Conservation (phyloP, 2,888 invertebrate species). For the Pristionchus entomophagus region DNA sequence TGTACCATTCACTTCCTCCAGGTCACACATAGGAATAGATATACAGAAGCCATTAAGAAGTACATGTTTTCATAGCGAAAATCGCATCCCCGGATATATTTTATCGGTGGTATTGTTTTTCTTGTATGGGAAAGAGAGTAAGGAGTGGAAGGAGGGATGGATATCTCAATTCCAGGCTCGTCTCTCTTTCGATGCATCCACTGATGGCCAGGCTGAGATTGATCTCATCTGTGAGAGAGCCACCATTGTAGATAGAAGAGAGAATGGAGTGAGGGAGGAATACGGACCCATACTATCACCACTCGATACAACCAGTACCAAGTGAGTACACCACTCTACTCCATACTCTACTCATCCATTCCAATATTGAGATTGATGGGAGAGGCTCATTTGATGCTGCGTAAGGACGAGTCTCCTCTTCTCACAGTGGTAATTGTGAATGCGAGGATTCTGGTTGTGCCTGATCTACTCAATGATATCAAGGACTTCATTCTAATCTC, state of each 20-base stretch:
- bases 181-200: conserved; percentile 77
- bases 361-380: conserved; percentile 50
- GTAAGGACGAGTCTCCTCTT: conserved; percentile 68
- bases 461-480: conserved; percentile 71
- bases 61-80: too few relatives aligned
- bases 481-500: conserved; percentile 70
- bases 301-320: conserved; percentile 53
- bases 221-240: conserved; percentile 78
- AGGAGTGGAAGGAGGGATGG: neutral
- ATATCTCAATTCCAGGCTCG: conserved; percentile 48
- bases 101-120: too few relatives aligned
- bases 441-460: conserved; percentile 68
- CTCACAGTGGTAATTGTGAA: conserved; percentile 65
- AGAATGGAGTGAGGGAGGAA: conserved; percentile 8
- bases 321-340: conserved; percentile 64
- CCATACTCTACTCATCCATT: neutral
- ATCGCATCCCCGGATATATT: too few relatives aligned
- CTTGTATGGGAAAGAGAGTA: too few relatives aligned
- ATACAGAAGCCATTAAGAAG: too few relatives aligned
- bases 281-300: conserved; percentile 46
- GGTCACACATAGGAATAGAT: neutral
- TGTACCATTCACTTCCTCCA: conserved; percentile 45
- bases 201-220: conserved; percentile 78
- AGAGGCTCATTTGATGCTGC: conserved; percentile 73
- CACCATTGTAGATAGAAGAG: conserved; percentile 77